A percentile compares a stretch with the other conserved stretches of the same genome.
phyloP scores from a whole-genome alignment of 2,888 invertebrate genomes.

The Diploptera punctata region DNA sequence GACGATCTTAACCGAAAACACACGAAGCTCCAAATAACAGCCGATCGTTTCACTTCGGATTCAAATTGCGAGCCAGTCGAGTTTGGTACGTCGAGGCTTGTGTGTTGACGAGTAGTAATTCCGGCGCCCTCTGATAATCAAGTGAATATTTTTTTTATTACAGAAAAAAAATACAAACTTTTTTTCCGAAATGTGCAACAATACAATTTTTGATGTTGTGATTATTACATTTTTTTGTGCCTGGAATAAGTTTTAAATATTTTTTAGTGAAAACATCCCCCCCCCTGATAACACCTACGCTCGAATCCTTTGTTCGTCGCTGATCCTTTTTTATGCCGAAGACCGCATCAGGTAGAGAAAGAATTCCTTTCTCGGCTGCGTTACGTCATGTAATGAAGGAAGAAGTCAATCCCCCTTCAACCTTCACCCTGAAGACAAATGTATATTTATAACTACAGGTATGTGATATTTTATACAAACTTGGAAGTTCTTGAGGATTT shows the following conservation, averaged over 20 bases:
- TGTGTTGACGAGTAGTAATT: not conserved
- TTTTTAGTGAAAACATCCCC: not conserved
- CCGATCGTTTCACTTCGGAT: slow-evolving; percentile 17
- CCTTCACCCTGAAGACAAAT: too few relatives aligned
- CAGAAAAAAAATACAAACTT: not conserved
- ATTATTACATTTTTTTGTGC: slow-evolving; percentile 20
- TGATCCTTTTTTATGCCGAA: not conserved
- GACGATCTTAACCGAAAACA: slow-evolving; percentile 50
- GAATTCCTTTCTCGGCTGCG: too few relatives aligned
- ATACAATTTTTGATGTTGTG: not conserved
- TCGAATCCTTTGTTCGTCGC: slow-evolving; percentile 16
- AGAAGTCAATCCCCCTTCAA: too few relatives aligned
- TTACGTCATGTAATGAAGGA: too few relatives aligned
- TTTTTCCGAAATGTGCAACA: not conserved
- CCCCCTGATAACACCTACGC: slow-evolving; percentile 3
- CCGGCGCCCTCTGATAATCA: too few relatives aligned
- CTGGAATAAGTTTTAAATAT: not conserved
- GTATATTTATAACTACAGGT: too few relatives aligned
- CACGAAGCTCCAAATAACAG: slow-evolving; percentile 25
- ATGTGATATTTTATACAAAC: too few relatives aligned
- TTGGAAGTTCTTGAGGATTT: too few relatives aligned
- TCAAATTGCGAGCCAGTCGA: slow-evolving; percentile 18
- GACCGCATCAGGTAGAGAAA: too few relatives aligned
- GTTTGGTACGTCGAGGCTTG: not conserved
- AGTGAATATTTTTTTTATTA: not conserved